phyloP scores from a whole-genome alignment of 2,113 vertebrate species.

The Tauraco erythrolophus region DNA sequence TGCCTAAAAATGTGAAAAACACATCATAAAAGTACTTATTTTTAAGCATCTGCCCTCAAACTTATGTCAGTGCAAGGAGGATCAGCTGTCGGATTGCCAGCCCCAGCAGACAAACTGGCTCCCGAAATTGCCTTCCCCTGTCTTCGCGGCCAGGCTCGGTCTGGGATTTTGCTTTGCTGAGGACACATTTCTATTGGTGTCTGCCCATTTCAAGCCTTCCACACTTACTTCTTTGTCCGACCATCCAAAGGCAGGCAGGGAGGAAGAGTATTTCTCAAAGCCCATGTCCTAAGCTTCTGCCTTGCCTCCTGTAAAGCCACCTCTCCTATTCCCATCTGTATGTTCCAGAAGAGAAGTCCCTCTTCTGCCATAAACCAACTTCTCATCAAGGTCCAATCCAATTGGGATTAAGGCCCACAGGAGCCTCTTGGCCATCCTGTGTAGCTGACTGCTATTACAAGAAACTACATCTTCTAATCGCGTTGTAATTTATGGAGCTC shows the following conservation, averaged over 20 bases:
- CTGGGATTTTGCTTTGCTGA: background rate
- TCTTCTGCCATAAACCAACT: background rate
- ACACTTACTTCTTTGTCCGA: background rate
- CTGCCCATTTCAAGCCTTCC: background rate
- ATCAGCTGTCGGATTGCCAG: background rate
- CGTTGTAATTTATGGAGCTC: background rate
- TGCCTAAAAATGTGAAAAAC: conserved; percentile 38
- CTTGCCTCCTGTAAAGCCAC: background rate
- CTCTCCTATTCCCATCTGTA: background rate
- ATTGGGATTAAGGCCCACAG: background rate
- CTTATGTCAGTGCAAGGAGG: background rate
- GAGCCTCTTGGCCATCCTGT: background rate
- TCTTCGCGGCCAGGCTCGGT: background rate
- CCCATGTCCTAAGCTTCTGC: background rate
- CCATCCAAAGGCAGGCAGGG: background rate
- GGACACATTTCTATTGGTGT: background rate
- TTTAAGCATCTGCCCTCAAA: conserved; percentile 32
- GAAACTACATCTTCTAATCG: background rate
- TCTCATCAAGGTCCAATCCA: background rate
- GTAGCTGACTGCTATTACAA: background rate
- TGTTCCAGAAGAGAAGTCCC: background rate
- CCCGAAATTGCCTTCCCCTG: background rate
- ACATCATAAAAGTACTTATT: conserved; percentile 1
- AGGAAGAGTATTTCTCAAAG: background rate
- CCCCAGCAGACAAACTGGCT: conserved; percentile 24